These are phyloP conservation scores for Tokudaia muenninki DNA, from an alignment of 2,797 vertebrate genomes.

Conservation along the genomic window DNA sequence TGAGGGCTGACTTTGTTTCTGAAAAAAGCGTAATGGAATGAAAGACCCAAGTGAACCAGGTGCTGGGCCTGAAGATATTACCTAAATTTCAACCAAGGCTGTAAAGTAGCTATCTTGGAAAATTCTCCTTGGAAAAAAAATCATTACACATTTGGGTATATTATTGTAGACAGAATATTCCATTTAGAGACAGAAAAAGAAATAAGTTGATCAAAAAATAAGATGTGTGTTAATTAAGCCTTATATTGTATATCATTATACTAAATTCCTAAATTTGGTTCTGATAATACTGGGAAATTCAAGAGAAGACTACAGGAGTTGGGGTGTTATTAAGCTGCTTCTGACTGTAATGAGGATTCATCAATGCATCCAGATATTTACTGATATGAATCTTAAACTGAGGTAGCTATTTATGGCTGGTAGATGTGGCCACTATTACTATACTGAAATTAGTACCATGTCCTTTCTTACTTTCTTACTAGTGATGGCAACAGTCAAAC, in stretches of 20 bases:
- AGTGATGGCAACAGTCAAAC: background rate
- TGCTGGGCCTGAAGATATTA: background rate
- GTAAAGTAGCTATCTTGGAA: background rate
- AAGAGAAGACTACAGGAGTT: background rate
- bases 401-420: background rate
- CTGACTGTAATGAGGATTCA: background rate
- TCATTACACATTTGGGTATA: background rate
- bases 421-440: background rate
- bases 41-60: background rate
- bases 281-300: background rate
- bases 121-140: background rate
- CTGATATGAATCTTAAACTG: background rate
- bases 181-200: background rate
- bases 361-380: background rate
- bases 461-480: background rate
- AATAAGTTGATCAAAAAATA: background rate
- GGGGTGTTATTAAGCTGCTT: background rate
- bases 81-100: background rate
- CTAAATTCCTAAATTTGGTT: background rate
- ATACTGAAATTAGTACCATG: background rate
- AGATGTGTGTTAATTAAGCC: background rate
- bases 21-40: background rate
- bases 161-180: background rate
- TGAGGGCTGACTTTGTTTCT: background rate
- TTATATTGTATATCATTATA: background rate